Evolutionary conservation across 2,888 invertebrate genomes (phyloP), one percentile per base, ranked within the genome.

Genomic region (Epinotia brunnichana): DNA sequence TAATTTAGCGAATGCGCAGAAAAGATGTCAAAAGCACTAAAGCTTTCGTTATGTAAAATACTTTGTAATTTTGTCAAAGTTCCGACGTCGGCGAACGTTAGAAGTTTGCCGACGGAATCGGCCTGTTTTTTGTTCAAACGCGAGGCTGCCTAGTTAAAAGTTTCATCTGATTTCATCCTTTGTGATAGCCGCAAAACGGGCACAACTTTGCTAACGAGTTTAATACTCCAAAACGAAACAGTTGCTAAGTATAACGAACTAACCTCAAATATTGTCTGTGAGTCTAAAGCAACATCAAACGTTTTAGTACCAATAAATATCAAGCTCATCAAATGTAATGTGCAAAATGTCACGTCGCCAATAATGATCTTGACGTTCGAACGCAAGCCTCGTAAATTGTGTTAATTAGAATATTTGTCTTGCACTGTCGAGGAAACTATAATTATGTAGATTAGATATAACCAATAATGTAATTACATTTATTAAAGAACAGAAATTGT

Each of bases 401-500:
- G 68, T 62, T 72, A 68, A 72, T 68, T 72, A 68, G 68, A 56
- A 68, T 68, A 68, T 68, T 68, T 68, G 72, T 72, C 71, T 61
- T 35, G 62, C 62, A 57, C 56, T 68, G 72, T 68, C 56, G 62
- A 72, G 61, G 72, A 68, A 53, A 68, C 72, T 63, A 72, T 71
- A 66, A 71, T 72, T 72, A 68, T 72, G 72, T 72, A 72, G 72
- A 72, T 72, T 72, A 72, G 72, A 72, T 72, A 62, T 72, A 68
- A 72, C 62, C 72, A 72, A 72, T 72, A 72, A 72, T 72, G 72
- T 72, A 72, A 72, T 72, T 72, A 68, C 72, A 62, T 62, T 72
- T 72, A 72, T 72, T 72, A 72, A 72, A 72, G 72, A 72, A 72
- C 72, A 72, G 72, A 72, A 72, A 68, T 72, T 72, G 68, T 68